Conservation (phyloP, 1,140 invertebrate species). For the Ooceraea biroi region DNA sequence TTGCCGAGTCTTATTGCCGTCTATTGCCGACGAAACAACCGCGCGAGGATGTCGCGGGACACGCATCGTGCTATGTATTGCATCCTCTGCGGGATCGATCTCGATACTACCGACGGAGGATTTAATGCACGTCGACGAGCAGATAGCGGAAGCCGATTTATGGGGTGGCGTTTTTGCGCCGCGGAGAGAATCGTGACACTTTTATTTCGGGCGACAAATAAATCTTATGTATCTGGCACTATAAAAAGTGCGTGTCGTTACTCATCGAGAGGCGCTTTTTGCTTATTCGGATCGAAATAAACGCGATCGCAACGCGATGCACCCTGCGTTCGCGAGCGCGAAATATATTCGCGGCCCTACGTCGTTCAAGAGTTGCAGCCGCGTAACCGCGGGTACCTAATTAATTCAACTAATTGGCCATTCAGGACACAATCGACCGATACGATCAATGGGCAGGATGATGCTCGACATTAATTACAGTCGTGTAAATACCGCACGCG, state of each 20-base stretch:
- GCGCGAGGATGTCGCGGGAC: background rate
- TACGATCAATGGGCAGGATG: constrained; percentile 38
- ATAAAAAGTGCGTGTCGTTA: constrained; percentile 31
- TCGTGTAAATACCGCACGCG: constrained; percentile 37
- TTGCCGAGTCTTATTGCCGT: background rate
- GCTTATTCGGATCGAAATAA: background rate
- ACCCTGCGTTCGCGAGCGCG: background rate
- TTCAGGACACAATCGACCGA: constrained; percentile 1
- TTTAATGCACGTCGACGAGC: constrained; percentile 10
- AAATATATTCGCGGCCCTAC: background rate
- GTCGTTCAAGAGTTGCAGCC: background rate
- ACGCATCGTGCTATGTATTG: background rate
- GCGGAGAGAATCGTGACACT: constrained; percentile 23
- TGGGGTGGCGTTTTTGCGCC: background rate
- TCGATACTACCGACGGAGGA: background rate
- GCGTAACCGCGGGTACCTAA: constrained; percentile 17
- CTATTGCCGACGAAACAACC: background rate
- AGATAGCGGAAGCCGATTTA: constrained; percentile 38
- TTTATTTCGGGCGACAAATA: constrained; percentile 33
- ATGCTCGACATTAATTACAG: constrained; percentile 51
- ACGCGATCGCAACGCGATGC: background rate
- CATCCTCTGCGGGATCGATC: constrained; percentile 12
- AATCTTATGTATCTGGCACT: constrained; percentile 35
- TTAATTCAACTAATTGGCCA: constrained; percentile 59
- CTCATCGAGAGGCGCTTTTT: constrained; percentile 16